phyloP scores from a whole-genome alignment of 2,113 vertebrate species.

The Lepisosteus osseus region DNA sequence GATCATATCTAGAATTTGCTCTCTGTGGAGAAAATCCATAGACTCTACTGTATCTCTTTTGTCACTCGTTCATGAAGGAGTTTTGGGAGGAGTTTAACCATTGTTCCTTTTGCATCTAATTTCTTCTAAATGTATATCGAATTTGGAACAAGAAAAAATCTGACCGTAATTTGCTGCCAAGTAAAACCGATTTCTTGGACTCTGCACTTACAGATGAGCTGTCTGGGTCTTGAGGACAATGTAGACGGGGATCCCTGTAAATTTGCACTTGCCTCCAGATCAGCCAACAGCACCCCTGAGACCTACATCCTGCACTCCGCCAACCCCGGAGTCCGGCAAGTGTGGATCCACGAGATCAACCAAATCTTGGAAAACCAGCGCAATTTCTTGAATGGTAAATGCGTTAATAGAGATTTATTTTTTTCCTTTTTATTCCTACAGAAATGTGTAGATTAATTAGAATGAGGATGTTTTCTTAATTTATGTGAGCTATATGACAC shows the following conservation, averaged over 20 bases:
- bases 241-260: slow-evolving; percentile 91
- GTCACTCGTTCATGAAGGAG: too few species aligned
- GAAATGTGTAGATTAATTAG: too few species aligned
- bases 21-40: too few species aligned
- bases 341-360: slow-evolving; percentile 94
- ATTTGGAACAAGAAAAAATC: too few species aligned
- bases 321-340: slow-evolving; percentile 80
- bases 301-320: slow-evolving; percentile 84
- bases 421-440: background rate
- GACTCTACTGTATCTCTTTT: too few species aligned
- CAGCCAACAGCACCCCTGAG: slow-evolving; percentile 75
- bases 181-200: background rate
- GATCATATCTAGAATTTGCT: too few species aligned
- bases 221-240: slow-evolving; percentile 91
- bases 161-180: too few species aligned
- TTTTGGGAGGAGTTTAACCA: too few species aligned
- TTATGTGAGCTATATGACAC: too few species aligned
- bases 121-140: too few species aligned
- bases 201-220: slow-evolving; percentile 77
- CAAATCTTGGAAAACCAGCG: slow-evolving; percentile 98
- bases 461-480: too few species aligned
- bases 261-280: slow-evolving; percentile 90
- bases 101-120: too few species aligned
- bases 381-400: slow-evolving; percentile 96
- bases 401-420: background rate